phyloP scores from a whole-genome alignment of 92 coral and sea anemone species.

The Porites cylindrica region DNA sequence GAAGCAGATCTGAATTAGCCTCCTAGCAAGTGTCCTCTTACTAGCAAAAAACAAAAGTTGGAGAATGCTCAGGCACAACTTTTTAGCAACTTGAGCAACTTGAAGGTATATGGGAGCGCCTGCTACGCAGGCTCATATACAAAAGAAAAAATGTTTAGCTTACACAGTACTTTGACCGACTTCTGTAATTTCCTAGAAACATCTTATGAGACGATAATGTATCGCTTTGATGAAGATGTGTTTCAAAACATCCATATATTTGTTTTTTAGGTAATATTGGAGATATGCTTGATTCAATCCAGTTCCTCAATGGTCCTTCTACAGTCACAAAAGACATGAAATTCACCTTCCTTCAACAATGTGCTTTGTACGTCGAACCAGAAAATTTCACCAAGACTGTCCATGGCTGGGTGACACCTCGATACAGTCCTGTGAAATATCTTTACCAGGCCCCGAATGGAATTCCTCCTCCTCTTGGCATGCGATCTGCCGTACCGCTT shows the following conservation, averaged over 20 bases:
- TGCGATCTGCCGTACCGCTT: slow-evolving; percentile 95
- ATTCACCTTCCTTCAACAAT: slow-evolving; percentile 73
- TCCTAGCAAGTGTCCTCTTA: too few relatives aligned
- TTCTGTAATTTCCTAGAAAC: too few relatives aligned
- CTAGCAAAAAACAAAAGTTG: too few relatives aligned
- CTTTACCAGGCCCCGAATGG: slow-evolving; percentile 77
- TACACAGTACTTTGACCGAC: too few relatives aligned
- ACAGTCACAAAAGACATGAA: slow-evolving; percentile 71
- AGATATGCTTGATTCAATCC: slow-evolving; percentile 65
- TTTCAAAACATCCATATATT: neutral
- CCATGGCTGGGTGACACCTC: slow-evolving; percentile 73
- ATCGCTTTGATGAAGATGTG: too few relatives aligned
- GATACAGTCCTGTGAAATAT: slow-evolving; percentile 72
- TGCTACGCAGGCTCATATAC: too few relatives aligned
- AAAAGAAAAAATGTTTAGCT: too few relatives aligned
- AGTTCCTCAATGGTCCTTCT: slow-evolving; percentile 88
- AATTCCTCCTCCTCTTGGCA: slow-evolving; percentile 83
- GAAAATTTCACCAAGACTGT: slow-evolving; percentile 74
- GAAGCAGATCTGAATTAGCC: too few relatives aligned
- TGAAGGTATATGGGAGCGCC: too few relatives aligned
- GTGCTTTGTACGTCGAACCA: slow-evolving; percentile 86
- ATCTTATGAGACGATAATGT: too few relatives aligned
- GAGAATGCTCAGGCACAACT: too few relatives aligned
- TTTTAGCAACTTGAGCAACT: too few relatives aligned
- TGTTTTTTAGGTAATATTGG: slow-evolving; percentile 64